phyloP scores from a whole-genome alignment of 2,113 vertebrate genomes.

The Periophthalmus modestus region DNA sequence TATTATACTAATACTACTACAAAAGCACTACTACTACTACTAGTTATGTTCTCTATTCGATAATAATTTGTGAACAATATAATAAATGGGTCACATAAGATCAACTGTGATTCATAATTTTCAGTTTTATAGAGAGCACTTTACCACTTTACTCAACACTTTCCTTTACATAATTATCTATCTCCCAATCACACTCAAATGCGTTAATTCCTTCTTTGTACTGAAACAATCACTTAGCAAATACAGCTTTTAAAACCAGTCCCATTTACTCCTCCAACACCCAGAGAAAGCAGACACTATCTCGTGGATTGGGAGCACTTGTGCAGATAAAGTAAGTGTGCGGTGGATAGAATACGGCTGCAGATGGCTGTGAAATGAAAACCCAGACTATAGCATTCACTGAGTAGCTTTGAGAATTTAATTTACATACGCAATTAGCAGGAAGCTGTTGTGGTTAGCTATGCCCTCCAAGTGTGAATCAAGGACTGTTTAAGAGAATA shows the following conservation, averaged over 20 bases:
- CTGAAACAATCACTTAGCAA: slow-evolving; percentile 48
- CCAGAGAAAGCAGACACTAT: slow-evolving; percentile 51
- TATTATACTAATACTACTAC: too few species aligned
- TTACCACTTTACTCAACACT: neutral
- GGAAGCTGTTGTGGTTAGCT: neutral
- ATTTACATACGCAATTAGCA: slow-evolving; percentile 34
- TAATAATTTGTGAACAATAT: too few species aligned
- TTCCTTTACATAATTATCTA: neutral
- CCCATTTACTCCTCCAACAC: slow-evolving; percentile 28
- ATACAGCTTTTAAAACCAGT: slow-evolving; percentile 37
- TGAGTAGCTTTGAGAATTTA: slow-evolving; percentile 21
- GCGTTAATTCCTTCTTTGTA: slow-evolving; percentile 7
- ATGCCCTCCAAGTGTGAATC: neutral
- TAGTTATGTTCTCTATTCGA: too few species aligned
- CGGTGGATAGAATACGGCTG: slow-evolving; percentile 15
- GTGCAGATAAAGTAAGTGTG: slow-evolving; percentile 42
- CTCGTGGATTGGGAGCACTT: slow-evolving; percentile 42
- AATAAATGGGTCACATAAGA: too few species aligned
- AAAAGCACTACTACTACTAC: too few species aligned
- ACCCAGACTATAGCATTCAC: slow-evolving; percentile 17
- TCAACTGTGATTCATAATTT: too few species aligned
- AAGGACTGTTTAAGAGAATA: neutral
- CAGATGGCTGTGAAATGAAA: slow-evolving; percentile 39
- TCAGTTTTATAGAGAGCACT: too few species aligned
- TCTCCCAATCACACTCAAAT: neutral